Base-by-base conservation (phyloP, 1,140 invertebrate species). In the Zaprionus gabonicus region DNA sequence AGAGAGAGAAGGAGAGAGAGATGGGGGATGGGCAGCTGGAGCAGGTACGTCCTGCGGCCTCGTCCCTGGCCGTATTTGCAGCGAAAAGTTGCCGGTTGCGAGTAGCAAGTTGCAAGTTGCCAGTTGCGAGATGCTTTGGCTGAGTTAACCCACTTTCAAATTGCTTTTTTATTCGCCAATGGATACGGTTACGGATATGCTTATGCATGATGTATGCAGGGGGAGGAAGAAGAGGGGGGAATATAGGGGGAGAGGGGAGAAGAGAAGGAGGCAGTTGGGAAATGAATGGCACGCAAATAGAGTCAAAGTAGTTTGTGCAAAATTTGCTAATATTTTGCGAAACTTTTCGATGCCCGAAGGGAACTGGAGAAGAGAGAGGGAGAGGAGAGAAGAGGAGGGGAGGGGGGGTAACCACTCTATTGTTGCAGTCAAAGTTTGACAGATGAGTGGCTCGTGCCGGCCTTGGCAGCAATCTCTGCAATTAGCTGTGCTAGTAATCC, bases 81-180 rank as follows among this genome's bases (percentile, higher is more conserved):
- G 27, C 60, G 49, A 49, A 78, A 88, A 81, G 49, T 73, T 72
- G 36, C 57, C 27, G 17, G 68, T 9, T 51, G 67, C 15, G 27
- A 44, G 34, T 60, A 3, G 56, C 15, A 36, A 44, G 34, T 60
- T 15, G 56, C 17, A 67, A 49, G 38, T 41, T 63, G 62, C 68
- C 74, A 72, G 73, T 69, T 69, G 64, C 56, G 28, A 41, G 51
- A 15, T 58, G 79, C 58, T 49, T 34, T 62, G 13, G 58, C 46
- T 12, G 20, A 62, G 75, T 56, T 88, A 84, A 87, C 84, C 84
- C 67, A 87, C 78, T 87, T 87, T 73, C 31, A 80, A 79, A 90
- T 90, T 84, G 84, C 85, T 81, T 88, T 88, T 88, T 84, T 88
- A 87, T 90, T 88, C 81, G 81, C 78, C 74, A 78, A 88, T 76